phyloP scores from a whole-genome alignment of 2,797 vertebrate species.

The Fratercula arctica region DNA sequence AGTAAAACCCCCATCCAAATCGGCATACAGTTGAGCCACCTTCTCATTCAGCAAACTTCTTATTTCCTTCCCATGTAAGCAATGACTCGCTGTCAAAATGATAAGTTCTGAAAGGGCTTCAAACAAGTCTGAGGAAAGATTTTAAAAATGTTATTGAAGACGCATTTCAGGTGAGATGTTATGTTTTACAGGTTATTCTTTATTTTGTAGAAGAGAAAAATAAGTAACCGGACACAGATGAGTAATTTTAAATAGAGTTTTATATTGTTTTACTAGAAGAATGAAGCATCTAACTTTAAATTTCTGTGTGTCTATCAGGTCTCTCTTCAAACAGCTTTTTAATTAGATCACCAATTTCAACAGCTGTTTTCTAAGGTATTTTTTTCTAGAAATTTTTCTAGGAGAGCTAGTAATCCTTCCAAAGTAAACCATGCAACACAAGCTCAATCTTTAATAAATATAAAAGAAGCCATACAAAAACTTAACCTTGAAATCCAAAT shows the following conservation, averaged over 20 bases:
- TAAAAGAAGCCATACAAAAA: background rate
- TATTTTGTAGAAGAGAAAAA: background rate
- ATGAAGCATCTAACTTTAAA: background rate
- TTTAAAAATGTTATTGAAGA: background rate
- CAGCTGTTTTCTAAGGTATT: background rate
- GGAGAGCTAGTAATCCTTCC: background rate
- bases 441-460: background rate
- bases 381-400: background rate
- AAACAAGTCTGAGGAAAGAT: slow-evolving; percentile 85
- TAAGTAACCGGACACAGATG: background rate
- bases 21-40: slow-evolving; percentile 93
- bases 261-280: background rate
- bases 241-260: background rate
- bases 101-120: slow-evolving; percentile 95
- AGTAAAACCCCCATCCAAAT: slow-evolving; percentile 95
- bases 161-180: background rate
- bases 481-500: background rate
- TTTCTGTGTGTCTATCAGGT: background rate
- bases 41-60: slow-evolving; percentile 86
- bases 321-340: background rate
- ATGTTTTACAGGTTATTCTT: background rate
- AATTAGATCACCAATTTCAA: background rate
- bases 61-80: slow-evolving; percentile 94
- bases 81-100: slow-evolving; percentile 96
- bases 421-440: background rate